A percentile compares a stretch with the other conserved stretches of the same genome.
Evolutionary conservation across 1,140 invertebrate genomes (phyloP).

Genomic region (Oryctes rhinoceros): DNA sequence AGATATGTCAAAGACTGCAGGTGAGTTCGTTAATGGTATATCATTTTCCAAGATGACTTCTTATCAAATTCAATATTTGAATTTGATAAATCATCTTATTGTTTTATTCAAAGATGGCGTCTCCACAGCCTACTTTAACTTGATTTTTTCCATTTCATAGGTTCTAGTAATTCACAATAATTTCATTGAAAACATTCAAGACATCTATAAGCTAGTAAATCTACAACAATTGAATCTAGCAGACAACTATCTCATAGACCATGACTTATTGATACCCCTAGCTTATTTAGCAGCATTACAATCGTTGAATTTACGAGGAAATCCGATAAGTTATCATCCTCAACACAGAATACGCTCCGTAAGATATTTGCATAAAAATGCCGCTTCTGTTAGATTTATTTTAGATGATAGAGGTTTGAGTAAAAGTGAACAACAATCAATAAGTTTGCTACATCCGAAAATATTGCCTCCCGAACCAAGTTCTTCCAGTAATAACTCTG

Average conservation of each 20-base stretch:
- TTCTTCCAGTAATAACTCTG: conserved; percentile 1
- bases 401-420: conserved; percentile 65
- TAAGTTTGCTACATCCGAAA: conserved; percentile 57
- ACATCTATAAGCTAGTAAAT: conserved; percentile 61
- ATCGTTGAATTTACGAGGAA: conserved; percentile 67
- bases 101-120: too few relatives aligned
- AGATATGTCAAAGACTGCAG: conserved; percentile 55
- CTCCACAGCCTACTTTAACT: too few relatives aligned
- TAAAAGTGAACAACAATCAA: conserved; percentile 64
- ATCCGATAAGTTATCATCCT: conserved; percentile 69
- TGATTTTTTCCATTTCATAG: conserved; percentile 46
- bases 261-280: conserved; percentile 65
- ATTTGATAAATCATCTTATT: too few relatives aligned
- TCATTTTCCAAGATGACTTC: too few relatives aligned
- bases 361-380: conserved; percentile 67
- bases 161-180: conserved; percentile 56
- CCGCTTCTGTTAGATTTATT: conserved; percentile 66
- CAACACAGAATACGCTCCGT: conserved; percentile 66
- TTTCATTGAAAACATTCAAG: conserved; percentile 62
- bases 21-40: conserved; percentile 12
- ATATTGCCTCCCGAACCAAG: neutral
- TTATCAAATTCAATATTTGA: too few relatives aligned
- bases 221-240: conserved; percentile 69
- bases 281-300: conserved; percentile 65
- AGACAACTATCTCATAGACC: conserved; percentile 71